These are phyloP conservation scores for Dendrolimus houi DNA, from an alignment of 2,888 invertebrate genomes.

Conservation along the genomic window DNA sequence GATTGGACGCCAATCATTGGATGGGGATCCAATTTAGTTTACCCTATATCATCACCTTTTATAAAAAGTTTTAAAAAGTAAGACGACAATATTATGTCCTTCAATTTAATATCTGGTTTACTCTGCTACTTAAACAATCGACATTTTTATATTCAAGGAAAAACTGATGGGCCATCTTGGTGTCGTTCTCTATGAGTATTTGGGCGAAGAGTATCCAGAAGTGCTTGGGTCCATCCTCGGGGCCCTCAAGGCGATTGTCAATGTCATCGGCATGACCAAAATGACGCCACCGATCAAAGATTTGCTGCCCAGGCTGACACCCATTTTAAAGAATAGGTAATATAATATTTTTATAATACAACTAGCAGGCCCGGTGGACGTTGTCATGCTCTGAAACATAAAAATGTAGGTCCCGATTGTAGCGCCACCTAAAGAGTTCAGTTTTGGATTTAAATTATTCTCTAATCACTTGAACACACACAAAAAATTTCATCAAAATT, in stretches of 20 bases:
- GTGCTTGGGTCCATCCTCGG: constrained; percentile 98
- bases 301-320: constrained; percentile 95
- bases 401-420: too few species aligned
- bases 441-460: too few species aligned
- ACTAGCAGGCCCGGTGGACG: too few species aligned
- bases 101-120: not conserved
- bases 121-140: not conserved
- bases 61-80: too few species aligned
- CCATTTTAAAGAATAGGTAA: constrained; percentile 97
- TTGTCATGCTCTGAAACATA: too few species aligned
- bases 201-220: constrained; percentile 99
- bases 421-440: too few species aligned
- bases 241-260: constrained; percentile 98
- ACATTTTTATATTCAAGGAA: constrained; percentile 76
- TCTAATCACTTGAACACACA: too few species aligned
- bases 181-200: constrained; percentile 98
- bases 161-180: constrained; percentile 99
- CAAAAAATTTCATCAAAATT: too few species aligned
- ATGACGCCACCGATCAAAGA: constrained; percentile 99
- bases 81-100: too few species aligned
- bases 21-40: too few species aligned
- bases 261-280: constrained; percentile 99
- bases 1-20: too few species aligned
- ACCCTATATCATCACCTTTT: too few species aligned
- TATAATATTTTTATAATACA: constrained; percentile 11